Evolutionary conservation across 2,797 vertebrate species (phyloP), one percentile per base, ranked within the genome.

Genomic region (Enteromius unitaeniatus): DNA sequence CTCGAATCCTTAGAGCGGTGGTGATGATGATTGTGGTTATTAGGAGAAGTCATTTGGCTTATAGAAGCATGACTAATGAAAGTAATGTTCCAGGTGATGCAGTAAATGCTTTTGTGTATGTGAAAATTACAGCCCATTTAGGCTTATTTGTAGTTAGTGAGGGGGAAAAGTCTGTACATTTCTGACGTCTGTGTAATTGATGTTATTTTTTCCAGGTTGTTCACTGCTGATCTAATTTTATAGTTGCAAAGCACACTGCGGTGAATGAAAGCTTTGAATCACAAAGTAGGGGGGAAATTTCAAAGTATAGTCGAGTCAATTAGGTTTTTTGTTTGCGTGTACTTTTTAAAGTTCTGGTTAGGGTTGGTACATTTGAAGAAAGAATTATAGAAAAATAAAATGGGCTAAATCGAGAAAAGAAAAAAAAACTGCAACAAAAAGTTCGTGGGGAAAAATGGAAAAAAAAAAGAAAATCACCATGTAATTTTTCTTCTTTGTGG

Each of bases 31-130:
- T 75, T 65, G 73, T 81, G 60, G 75, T 87, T 55, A 55, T 80
- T 78, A 14, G 21, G 87, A 45, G 31, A 53, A 86, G 51, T 69
- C 34, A 60, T 89, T 91, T 91, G 72, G 82, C 88, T 45, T 47
- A 76, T 73, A 78, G 88, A 64, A 68, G 76, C 31, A 6, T 67
- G 78, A 86, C 86, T 81, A 85, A 90, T 85, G 79, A 81, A 78
- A 58, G 47, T 37, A 84, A 86, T 84, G 86, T 77, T 86, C 73
- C 80, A 83, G 82, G 82, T 86, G 79, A 84, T 77, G 78, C 73
- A 85, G 34, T 62, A 42, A 67, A 76, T 34, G 28, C 51, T 58
- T 81, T 79, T 77, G 62, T 65, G 55, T 55, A 51, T 55, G 47
- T 34, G 67, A 65, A 77, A 86, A 86, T 84, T 85, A 72, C 23